Conservation (phyloP, 37 sponge, comb jelly and placozoan genomes). For the Axinella damicornis region DNA sequence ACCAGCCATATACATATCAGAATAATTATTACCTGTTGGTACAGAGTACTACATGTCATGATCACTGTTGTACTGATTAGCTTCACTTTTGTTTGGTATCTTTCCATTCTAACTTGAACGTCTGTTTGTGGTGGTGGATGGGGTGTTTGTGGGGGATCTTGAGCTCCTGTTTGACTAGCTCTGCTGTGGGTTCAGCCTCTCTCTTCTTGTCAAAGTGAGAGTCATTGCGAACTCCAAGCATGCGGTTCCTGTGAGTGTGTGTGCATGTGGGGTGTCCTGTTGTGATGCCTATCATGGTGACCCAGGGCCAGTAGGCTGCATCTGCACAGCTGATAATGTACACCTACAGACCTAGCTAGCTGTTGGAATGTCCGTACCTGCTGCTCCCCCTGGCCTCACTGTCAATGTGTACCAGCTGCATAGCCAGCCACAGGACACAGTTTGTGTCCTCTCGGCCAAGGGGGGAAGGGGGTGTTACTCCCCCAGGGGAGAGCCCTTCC, state of each 20-base stretch:
- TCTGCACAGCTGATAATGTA: no score
- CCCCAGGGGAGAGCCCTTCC: background rate
- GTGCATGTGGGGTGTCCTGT: no score
- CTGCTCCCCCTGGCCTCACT: constrained; percentile 49
- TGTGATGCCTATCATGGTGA: no score
- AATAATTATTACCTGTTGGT: no score
- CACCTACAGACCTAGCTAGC: no score
- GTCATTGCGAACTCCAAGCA: constrained; percentile 30
- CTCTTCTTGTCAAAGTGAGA: constrained; percentile 11
- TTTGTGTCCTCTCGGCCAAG: constrained; percentile 7
- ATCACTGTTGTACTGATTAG: no score
- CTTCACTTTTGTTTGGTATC: no score
- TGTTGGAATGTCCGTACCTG: constrained; percentile 40
- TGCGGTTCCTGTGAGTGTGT: constrained; percentile 1
- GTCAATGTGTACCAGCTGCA: constrained; percentile 71
- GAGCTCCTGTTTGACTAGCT: background rate
- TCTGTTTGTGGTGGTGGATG: constrained; percentile 1
- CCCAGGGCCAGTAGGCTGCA: no score
- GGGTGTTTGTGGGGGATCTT: constrained; percentile 36
- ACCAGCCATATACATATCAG: no score
- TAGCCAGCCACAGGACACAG: constrained; percentile 63
- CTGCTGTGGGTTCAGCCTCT: background rate
- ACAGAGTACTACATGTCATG: no score
- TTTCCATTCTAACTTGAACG: constrained; percentile 18
- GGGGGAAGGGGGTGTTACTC: background rate